Evolutionary conservation across 2,888 invertebrate species (phyloP).

Genomic region (Pyrocoelia pectoralis): DNA sequence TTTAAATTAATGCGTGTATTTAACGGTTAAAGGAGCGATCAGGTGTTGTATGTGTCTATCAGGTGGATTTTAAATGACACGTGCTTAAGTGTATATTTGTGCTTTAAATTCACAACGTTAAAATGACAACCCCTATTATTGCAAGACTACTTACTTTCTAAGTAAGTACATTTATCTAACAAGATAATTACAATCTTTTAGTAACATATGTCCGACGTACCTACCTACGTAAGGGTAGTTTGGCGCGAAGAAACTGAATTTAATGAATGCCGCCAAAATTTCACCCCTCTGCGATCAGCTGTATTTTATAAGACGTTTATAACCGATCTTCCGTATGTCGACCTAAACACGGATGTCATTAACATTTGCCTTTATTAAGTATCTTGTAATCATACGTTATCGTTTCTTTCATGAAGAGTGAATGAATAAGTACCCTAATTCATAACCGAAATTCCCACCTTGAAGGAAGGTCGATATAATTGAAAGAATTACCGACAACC

Average conservation of each 20-base stretch:
- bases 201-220: slow-evolving; percentile 38
- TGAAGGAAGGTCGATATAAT: background rate
- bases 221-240: slow-evolving; percentile 36
- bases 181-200: slow-evolving; percentile 12
- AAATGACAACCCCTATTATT: background rate
- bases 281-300: slow-evolving; percentile 37
- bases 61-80: slow-evolving; percentile 53
- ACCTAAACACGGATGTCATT: slow-evolving; percentile 39
- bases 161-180: background rate
- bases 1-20: slow-evolving; percentile 30
- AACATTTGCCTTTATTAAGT: slow-evolving; percentile 29
- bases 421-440: background rate
- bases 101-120: background rate
- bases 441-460: background rate
- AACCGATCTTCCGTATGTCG: slow-evolving; percentile 43
- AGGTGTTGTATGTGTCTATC: slow-evolving; percentile 52
- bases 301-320: slow-evolving; percentile 38
- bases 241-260: slow-evolving; percentile 37
- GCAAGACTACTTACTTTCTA: background rate
- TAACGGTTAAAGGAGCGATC: slow-evolving; percentile 49
- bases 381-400: background rate
- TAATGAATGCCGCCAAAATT: slow-evolving; percentile 25
- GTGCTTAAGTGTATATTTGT: slow-evolving; percentile 38
- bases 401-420: background rate
- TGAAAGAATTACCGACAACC: too few relatives aligned